phyloP scores from a whole-genome alignment of 2,113 vertebrate genomes.

The Pelusios castaneus region DNA sequence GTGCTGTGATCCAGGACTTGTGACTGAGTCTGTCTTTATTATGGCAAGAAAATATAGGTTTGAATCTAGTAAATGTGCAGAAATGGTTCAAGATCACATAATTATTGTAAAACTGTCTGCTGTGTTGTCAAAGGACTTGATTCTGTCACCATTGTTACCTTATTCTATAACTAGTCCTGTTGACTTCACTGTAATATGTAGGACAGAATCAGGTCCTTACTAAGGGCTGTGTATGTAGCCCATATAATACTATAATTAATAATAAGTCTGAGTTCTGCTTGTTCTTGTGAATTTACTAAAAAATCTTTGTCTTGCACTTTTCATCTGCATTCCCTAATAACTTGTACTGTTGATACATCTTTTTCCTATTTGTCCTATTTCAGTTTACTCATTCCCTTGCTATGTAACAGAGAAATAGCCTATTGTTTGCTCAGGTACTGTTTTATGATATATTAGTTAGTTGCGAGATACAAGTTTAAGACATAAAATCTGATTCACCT shows the following conservation, averaged over 20 bases:
- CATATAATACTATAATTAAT: background rate
- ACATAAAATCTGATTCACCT: conserved; percentile 24
- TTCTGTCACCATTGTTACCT: background rate
- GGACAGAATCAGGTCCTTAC: background rate
- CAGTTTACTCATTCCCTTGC: background rate
- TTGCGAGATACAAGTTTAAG: conserved; percentile 7
- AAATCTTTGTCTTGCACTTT: background rate
- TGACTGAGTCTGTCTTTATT: background rate
- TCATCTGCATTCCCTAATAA: background rate
- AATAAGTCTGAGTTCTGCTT: background rate
- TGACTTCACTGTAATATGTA: background rate
- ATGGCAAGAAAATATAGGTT: background rate
- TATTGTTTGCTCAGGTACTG: background rate
- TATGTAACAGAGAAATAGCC: background rate
- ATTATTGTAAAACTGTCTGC: background rate
- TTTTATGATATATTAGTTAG: background rate
- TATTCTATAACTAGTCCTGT: background rate
- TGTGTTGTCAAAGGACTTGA: background rate
- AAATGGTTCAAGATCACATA: background rate
- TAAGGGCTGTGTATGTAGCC: background rate
- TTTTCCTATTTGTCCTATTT: background rate
- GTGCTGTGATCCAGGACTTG: background rate
- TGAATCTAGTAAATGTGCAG: background rate
- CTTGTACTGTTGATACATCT: background rate
- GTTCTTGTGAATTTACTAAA: background rate